Evolutionary conservation across 1,140 invertebrate species (phyloP), one percentile per base, ranked within the genome.

Genomic region (Bombus confusus): DNA sequence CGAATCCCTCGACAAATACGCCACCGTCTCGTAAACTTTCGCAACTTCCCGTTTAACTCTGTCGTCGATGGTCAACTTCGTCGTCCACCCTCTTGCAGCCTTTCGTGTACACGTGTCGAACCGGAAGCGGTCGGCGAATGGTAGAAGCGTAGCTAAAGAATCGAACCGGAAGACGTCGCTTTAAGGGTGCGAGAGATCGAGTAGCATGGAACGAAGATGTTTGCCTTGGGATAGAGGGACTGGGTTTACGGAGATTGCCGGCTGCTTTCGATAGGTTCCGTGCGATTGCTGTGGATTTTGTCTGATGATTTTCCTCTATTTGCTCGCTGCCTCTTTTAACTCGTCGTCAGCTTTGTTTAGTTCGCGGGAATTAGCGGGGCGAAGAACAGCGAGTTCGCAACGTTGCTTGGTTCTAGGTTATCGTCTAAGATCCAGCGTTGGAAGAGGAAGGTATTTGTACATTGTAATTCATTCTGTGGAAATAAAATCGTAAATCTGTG

Each of bases 11-110:
- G 76, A 85, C 83, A 85, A 85, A 85, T 85, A 85, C 83, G 83
- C 28, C 68, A 68, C 79, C 66, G 76, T 85, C 83, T 85, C 83
- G 76, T 80, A 80, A 85, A 85, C 83, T 85, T 85, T 79, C 57
- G 3, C 9, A 72, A 85, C 52, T 72, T 85, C 34, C 52, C 83
- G 66, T 85, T 85, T 62, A 84, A 85, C 83, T 85, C 47, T 39
- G 52, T n/a, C 75, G 68, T 22, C 75, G 68, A 62, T 80, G 76
- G 83, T 85, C 76, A 72, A 80, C 68, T 83, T 83, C 10, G 41
- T 18, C 37, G 71, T 15, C 25, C 39, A 15, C 41, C n/a, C 39
- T 18, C 31, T 10, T 4, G 10, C 69, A 28, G 25, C 69, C 69
- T n/a, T 12, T 34, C 39, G 15, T 43, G 43, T n/a, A 59, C 31